Base-by-base conservation (phyloP, 2,888 invertebrate genomes). In the Drosophila mulleri region DNA sequence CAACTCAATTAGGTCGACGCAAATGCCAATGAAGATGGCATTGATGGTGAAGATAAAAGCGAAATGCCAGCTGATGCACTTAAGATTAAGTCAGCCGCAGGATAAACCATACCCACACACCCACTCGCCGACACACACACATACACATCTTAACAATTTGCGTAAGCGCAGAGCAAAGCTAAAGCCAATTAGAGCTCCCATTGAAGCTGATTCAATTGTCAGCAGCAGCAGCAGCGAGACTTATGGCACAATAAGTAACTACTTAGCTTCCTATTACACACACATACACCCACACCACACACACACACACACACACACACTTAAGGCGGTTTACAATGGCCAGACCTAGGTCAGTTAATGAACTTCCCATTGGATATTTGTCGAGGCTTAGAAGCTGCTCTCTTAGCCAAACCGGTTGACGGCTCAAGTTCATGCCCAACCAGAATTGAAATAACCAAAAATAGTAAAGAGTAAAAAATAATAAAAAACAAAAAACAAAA, bases 301-400 rank as follows among this genome's bases (percentile, higher is more conserved):
- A 26, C 8, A 16, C 11, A 29, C 26, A 11, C 47, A 29, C 1
- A 5, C 32, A 44, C 62, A 65, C 35, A 48, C 41, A 6, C 16
- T 14, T 48, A 48, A 59, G 66, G 66, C 47, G 52, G 29, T 67
- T 53, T 54, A 75, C 67, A 77, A 77, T 77, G 29, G 53, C 71
- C 59, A 42, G 26, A 82, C 87, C 84, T 84, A 84, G 84, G 84
- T 84, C 89, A 88, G 80, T 75, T 75, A 76, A 79, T 82, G 80
- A 86, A 88, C 86, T 83, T 78, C 68, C 68, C 76, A 72, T 68
- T 72, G 65, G 72, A 57, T 63, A 32, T 71, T 76, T 54, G 60
- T 50, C 60, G 59, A 42, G 57, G 80, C 78, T 88, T 85, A 88
- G 84, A 86, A 88, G 87, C 62, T 58, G 66, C 44, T 23, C 52